These are phyloP conservation scores for Trematomus loennbergii DNA, from an alignment of 2,113 vertebrate genomes.

Conservation along the genomic window DNA sequence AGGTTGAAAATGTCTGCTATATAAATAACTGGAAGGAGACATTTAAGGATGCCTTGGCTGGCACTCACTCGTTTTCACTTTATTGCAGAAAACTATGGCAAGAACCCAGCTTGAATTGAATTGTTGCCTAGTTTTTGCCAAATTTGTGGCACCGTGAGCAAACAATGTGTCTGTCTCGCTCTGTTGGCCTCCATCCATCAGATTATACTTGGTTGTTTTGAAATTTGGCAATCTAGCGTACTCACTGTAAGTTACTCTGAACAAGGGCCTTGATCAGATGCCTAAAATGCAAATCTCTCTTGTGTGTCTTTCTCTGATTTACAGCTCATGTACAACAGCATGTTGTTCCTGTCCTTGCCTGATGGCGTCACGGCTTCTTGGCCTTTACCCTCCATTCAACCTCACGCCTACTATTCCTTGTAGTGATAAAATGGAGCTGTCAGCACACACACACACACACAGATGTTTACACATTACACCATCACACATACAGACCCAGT, in stretches of 20 bases:
- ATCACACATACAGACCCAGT: constrained; percentile 55
- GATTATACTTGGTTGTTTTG: constrained; percentile 39
- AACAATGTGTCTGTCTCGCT: constrained; percentile 26
- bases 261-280: constrained; percentile 48
- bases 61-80: constrained; percentile 28
- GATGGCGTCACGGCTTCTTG: constrained; percentile 32
- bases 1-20: constrained; percentile 10
- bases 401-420: constrained; percentile 47
- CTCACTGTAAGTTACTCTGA: constrained; percentile 37
- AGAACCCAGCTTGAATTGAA: constrained; percentile 18
- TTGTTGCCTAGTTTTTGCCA: constrained; percentile 8
- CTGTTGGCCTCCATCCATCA: constrained; percentile 29
- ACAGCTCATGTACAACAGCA: constrained; percentile 35
- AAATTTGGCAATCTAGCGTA: constrained; percentile 24
- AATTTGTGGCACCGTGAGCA: constrained; percentile 13
- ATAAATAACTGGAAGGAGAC: constrained; percentile 4
- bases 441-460: constrained; percentile 27
- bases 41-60: constrained; percentile 30
- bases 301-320: constrained; percentile 23
- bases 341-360: constrained; percentile 46
- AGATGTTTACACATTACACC: constrained; percentile 65
- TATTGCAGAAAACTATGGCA: constrained; percentile 25
- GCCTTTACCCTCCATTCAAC: constrained; percentile 27
- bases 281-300: constrained; percentile 38
- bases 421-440: constrained; percentile 43